Evolutionary conservation across 1,140 invertebrate genomes (phyloP).

Genomic region (Lutraria rhynchaena): DNA sequence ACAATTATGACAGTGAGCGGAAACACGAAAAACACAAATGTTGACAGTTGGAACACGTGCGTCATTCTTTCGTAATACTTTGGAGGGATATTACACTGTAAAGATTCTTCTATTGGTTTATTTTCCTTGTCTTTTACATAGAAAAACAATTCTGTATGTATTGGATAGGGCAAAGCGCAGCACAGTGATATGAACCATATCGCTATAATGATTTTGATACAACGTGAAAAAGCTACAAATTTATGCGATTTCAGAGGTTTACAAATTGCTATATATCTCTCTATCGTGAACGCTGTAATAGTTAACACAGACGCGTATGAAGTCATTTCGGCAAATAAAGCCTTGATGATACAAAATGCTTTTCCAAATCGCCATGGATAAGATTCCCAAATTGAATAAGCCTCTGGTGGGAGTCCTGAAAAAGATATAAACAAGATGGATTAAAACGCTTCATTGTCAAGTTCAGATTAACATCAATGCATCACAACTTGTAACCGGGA

Average conservation of each 20-base stretch:
- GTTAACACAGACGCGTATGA: slow-evolving; percentile 96
- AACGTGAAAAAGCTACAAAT: slow-evolving; percentile 90
- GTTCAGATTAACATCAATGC: too few species aligned
- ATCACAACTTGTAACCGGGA: too few species aligned
- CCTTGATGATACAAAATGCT: slow-evolving; percentile 91
- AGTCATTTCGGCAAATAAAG: slow-evolving; percentile 93
- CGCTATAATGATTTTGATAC: slow-evolving; percentile 89
- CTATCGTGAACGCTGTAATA: slow-evolving; percentile 96
- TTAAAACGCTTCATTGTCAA: too few species aligned
- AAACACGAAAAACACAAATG: slow-evolving; percentile 82
- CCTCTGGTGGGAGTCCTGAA: slow-evolving; percentile 91
- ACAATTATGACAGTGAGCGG: slow-evolving; percentile 81
- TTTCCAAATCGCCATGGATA: slow-evolving; percentile 95
- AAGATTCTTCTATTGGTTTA: slow-evolving; percentile 69
- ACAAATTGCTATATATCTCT: slow-evolving; percentile 97
- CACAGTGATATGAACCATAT: slow-evolving; percentile 91
- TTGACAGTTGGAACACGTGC: slow-evolving; percentile 79
- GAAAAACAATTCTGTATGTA: slow-evolving; percentile 76
- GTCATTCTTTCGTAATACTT: slow-evolving; percentile 73
- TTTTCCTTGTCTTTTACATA: slow-evolving; percentile 66
- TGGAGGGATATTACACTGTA: slow-evolving; percentile 78
- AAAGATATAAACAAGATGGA: slow-evolving; percentile 3
- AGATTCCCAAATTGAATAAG: slow-evolving; percentile 93
- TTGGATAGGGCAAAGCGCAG: slow-evolving; percentile 88
- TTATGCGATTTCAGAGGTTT: slow-evolving; percentile 94